These are phyloP conservation scores for Alligator mississippiensis DNA, from an alignment of 2,113 vertebrate species.

Conservation along the genomic window DNA sequence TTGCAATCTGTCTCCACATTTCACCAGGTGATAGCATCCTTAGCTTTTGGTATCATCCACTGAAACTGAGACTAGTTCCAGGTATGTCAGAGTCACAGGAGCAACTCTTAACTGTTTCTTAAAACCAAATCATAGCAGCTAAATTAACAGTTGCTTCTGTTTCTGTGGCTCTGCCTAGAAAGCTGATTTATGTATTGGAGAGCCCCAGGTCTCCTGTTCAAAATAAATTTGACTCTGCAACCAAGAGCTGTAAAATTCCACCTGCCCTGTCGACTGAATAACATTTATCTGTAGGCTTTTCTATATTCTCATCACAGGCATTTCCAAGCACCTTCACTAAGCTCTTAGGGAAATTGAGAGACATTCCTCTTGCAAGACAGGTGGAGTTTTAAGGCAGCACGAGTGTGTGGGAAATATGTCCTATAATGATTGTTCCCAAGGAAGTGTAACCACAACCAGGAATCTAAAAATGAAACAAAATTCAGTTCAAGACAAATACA, in stretches of 20 bases:
- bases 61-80: not conserved
- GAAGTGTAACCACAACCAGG: fast-evolving
- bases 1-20: not conserved
- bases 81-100: not conserved
- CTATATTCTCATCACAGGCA: not conserved
- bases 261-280: not conserved
- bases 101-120: not conserved
- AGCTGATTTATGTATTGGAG: not conserved
- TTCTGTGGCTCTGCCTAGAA: not conserved
- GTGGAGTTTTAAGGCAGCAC: not conserved
- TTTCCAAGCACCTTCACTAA: not conserved
- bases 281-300: not conserved
- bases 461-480: not conserved
- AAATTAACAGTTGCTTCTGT: not conserved
- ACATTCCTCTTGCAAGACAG: too few relatives aligned
- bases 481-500: too few relatives aligned
- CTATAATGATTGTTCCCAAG: not conserved
- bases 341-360: not conserved
- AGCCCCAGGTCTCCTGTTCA: not conserved
- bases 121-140: not conserved
- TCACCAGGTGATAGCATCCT: not conserved
- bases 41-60: not conserved
- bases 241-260: too few relatives aligned
- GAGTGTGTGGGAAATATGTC: not conserved
- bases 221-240: too few relatives aligned